Evolutionary conservation across 2,888 invertebrate genomes (phyloP), one percentile per base, ranked within the genome.

Genomic region (Drosophila anomelani): DNA sequence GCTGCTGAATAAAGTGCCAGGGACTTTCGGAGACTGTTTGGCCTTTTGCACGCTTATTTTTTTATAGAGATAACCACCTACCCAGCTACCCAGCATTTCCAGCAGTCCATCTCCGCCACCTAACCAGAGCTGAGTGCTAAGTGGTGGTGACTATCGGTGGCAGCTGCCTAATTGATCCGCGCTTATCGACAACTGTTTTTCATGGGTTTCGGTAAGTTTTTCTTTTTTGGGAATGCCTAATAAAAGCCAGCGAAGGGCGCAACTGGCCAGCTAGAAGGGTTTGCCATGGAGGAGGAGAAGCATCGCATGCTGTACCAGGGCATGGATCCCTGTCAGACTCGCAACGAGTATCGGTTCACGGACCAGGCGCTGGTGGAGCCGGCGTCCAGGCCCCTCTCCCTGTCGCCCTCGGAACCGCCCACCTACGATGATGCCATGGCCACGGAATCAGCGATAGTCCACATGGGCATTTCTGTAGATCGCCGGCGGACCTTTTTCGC

Each of bases 251-350:
- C 23, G 29, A 53, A 38, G 23, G 38, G 44, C 32, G 1, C 3
- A 3, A 13, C 12, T 10, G 13, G 15, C 12, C 13, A 39, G 26
- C 20, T 17, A 67, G 53, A 63, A 39, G 38, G 15, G 38, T 20
- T 49, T 32, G 26, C 10, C n/a, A 80, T 83, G 79, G 75, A 75
- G 26, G 79, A 80, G 26, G 67, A 75, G 26, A 80, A 83, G 41
- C 79, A 80, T 38, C 78, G 75, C 39, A 83, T 80, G 79, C 76
- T 80, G 20, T 80, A 47, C 20, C 81, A 83, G 57, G 84, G 84
- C 44, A 81, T 71, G 34, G 71, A 80, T 53, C 78, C 78, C 41
- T 15, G 13, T 55, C 51, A 53, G 20, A 20, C 49, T 2, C 32
- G 32, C 3, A 10, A 32, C 32, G 32, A 3, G 10, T 26, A 20